A percentile compares a stretch with the other conserved stretches of the same genome.
Evolutionary conservation across 2,888 invertebrate species (phyloP).

Genomic region (Stramonita haemastoma): DNA sequence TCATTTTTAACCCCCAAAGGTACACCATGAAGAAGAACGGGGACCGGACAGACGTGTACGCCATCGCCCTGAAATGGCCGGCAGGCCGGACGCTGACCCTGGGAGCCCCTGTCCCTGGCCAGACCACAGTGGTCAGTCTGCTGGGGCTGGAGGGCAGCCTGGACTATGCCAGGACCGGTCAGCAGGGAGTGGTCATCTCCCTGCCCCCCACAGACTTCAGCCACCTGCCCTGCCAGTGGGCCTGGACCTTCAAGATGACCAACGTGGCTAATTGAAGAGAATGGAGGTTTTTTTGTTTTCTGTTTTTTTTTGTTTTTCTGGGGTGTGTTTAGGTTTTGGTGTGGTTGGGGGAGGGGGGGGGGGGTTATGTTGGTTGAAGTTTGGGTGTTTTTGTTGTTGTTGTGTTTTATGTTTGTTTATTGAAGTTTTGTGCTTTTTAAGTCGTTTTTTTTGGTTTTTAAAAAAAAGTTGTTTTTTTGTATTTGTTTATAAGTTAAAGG

Average conservation of each 20-base stretch:
- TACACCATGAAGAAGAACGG: constrained; percentile 64
- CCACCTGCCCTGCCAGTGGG: constrained; percentile 69
- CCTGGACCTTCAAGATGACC: constrained; percentile 73
- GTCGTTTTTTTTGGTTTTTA: no score
- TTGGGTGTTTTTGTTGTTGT: background rate
- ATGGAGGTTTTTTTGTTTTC: background rate
- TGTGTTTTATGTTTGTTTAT: no score
- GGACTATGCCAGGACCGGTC: constrained; percentile 45
- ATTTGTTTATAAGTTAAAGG: no score
- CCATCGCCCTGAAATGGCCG: constrained; percentile 86
- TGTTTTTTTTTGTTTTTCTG: background rate
- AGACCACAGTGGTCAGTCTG: constrained; percentile 77
- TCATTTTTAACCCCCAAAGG: constrained; percentile 53
- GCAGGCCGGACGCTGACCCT: constrained; percentile 80
- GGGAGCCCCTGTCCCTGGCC: constrained; percentile 75
- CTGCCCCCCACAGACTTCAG: constrained; percentile 64
- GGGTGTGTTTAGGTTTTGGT: background rate
- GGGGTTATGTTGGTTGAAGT: background rate
- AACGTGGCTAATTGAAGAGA: constrained; percentile 50
- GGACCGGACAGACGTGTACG: constrained; percentile 80
- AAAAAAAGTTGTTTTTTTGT: no score
- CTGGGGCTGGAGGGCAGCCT: constrained; percentile 78
- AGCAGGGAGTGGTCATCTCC: constrained; percentile 60
- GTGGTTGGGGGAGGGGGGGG: no score
- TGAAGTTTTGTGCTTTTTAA: no score